These are phyloP conservation scores for Catagonus wagneri DNA, from an alignment of 2,113 vertebrate species.

Conservation along the genomic window DNA sequence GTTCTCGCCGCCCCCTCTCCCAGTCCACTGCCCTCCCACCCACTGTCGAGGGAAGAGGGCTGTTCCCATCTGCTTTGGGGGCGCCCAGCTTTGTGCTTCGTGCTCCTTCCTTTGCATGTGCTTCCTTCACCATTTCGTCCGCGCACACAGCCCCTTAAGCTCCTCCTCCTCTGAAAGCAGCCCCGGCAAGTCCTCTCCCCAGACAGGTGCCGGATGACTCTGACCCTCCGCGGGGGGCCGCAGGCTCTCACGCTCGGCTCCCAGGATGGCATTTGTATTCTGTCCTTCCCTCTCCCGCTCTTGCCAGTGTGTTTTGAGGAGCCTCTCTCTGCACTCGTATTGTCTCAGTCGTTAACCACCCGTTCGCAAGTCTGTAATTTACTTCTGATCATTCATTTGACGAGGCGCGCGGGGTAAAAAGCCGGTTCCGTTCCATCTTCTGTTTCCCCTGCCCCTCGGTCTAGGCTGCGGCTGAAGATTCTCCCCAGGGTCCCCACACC, in stretches of 20 bases:
- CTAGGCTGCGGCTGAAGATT: background rate
- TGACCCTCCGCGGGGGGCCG: background rate
- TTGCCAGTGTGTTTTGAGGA: slow-evolving; percentile 79
- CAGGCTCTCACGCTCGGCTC: slow-evolving; percentile 56
- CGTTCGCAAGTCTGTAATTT: slow-evolving; percentile 83
- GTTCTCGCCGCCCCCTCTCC: background rate
- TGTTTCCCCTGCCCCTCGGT: background rate
- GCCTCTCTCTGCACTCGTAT: slow-evolving; percentile 76
- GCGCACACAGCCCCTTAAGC: background rate
- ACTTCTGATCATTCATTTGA: slow-evolving; percentile 83
- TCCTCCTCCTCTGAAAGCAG: slow-evolving; percentile 50
- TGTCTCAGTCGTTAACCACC: slow-evolving; percentile 81
- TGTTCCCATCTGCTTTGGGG: background rate
- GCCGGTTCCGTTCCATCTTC: slow-evolving; percentile 37
- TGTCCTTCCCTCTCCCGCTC: background rate
- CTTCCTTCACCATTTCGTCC: background rate
- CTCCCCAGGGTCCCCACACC: background rate
- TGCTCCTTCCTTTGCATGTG: background rate
- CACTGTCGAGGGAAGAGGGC: background rate
- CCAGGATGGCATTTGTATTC: slow-evolving; percentile 70
- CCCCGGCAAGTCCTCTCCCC: background rate
- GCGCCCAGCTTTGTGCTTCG: background rate
- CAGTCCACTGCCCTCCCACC: background rate
- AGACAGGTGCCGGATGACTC: slow-evolving; percentile 65
- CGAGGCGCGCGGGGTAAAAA: slow-evolving; percentile 75